A percentile compares a stretch with the other conserved stretches of the same genome.
Conservation (phyloP, 2,888 invertebrate species). For the Xestia rhomboidea region DNA sequence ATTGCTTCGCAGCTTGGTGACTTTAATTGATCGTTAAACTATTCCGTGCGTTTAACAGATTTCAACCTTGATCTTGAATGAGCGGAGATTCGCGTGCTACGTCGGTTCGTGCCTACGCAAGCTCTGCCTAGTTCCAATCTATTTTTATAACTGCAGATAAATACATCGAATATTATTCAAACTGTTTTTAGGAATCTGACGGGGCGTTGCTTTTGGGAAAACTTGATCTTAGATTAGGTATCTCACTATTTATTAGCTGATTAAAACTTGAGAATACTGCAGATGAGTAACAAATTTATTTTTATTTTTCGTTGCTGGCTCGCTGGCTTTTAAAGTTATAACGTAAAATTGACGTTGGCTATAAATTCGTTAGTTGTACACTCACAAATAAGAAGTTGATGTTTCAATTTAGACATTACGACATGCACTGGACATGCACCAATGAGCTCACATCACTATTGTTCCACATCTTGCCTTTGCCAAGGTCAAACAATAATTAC, state of each 20-base stretch:
- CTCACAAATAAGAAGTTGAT: conserved; percentile 51
- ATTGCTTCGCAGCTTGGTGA: conserved; percentile 42
- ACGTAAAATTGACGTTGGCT: conserved; percentile 13
- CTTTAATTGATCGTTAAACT: conserved; percentile 57
- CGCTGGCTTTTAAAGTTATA: neutral
- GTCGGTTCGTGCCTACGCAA: conserved; percentile 61
- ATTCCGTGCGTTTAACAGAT: conserved; percentile 59
- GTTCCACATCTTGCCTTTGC: conserved; percentile 75
- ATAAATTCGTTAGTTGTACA: conserved; percentile 27
- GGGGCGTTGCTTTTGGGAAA: conserved; percentile 18
- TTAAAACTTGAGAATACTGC: neutral
- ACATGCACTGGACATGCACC: conserved; percentile 74
- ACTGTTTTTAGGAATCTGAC: conserved; percentile 41
- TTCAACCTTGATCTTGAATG: conserved; percentile 72
- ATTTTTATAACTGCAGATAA: conserved; percentile 64
- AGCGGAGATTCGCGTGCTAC: conserved; percentile 60
- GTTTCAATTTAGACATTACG: conserved; percentile 71
- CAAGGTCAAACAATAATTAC: conserved; percentile 76
- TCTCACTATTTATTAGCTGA: conserved; percentile 6
- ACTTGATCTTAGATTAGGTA: conserved; percentile 15
- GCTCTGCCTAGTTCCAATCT: conserved; percentile 60
- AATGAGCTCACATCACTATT: conserved; percentile 72
- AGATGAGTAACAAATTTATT: conserved; percentile 10
- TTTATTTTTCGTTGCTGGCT: conserved; percentile 9
- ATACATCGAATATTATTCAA: conserved; percentile 46